Evolutionary conservation across 2,888 invertebrate species (phyloP).

Genomic region (Chrysomela aeneicollis): DNA sequence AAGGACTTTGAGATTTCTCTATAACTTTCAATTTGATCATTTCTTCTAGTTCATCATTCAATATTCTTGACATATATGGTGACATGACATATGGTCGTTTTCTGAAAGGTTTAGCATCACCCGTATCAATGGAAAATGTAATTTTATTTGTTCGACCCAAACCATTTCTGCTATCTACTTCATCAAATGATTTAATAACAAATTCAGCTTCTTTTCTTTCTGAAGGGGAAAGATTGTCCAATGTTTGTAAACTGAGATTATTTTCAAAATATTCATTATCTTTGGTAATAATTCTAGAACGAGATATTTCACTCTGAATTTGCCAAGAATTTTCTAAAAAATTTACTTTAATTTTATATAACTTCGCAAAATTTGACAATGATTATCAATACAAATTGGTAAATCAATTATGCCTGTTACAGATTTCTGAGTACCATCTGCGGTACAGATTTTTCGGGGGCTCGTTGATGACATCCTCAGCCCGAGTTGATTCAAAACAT

Average conservation of each 20-base stretch:
- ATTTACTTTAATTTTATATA: slow-evolving; percentile 6
- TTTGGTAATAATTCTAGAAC: too few relatives aligned
- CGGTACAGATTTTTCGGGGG: slow-evolving; percentile 14
- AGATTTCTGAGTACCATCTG: slow-evolving; percentile 23
- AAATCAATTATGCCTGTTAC: slow-evolving; percentile 22
- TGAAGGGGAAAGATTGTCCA: background rate
- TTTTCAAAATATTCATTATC: too few relatives aligned
- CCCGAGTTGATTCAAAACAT: slow-evolving; percentile 16
- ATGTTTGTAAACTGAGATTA: background rate
- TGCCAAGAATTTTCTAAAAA: slow-evolving; percentile 9
- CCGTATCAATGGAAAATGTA: slow-evolving; percentile 22
- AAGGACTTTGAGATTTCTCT: slow-evolving; percentile 23
- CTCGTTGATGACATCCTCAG: background rate
- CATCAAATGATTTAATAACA: slow-evolving; percentile 21
- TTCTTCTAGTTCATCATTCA: slow-evolving; percentile 29
- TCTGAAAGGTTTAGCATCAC: background rate
- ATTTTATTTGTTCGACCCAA: slow-evolving; percentile 30
- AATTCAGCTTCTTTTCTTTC: slow-evolving; percentile 2
- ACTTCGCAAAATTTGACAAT: slow-evolving; percentile 14
- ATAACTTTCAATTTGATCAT: slow-evolving; percentile 30
- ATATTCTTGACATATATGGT: slow-evolving; percentile 29
- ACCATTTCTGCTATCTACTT: slow-evolving; percentile 22
- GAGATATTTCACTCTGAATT: too few relatives aligned
- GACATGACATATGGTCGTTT: slow-evolving; percentile 22
- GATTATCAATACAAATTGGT: slow-evolving; percentile 20